phyloP scores from a whole-genome alignment of 2,797 vertebrate genomes.

The Amazona ochrocephala region DNA sequence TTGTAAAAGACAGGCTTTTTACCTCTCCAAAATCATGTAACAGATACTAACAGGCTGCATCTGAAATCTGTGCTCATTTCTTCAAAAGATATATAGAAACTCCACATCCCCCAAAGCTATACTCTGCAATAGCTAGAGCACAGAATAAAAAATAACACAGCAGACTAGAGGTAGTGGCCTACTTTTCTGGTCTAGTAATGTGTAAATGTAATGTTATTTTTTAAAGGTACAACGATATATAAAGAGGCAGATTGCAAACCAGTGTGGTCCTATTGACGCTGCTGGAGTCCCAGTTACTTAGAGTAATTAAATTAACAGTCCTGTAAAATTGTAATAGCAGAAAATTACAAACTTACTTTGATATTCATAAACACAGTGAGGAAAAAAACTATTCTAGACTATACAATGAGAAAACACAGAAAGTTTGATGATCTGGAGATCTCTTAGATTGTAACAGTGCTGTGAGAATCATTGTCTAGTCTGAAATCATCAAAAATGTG shows the following conservation, averaged over 20 bases:
- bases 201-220: not conserved
- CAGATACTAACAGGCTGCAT: not conserved
- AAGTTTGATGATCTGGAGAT: not conserved
- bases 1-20: not conserved
- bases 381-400: not conserved
- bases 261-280: not conserved
- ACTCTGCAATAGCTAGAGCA: not conserved
- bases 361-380: not conserved
- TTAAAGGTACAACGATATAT: not conserved
- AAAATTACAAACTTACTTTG: not conserved
- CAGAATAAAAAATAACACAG: not conserved
- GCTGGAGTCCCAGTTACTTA: not conserved
- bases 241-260: not conserved
- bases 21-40: not conserved
- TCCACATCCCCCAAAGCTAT: not conserved
- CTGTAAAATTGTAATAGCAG: not conserved
- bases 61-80: constrained; percentile 5
- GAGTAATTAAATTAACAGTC: not conserved
- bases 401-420: not conserved
- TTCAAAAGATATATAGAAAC: constrained; percentile 6
- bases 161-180: not conserved
- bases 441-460: not conserved
- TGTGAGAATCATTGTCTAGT: not conserved
- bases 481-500: not conserved
- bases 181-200: not conserved